Base-by-base conservation (phyloP, 2,113 vertebrate genomes). In the Syrmaticus mikado region DNA sequence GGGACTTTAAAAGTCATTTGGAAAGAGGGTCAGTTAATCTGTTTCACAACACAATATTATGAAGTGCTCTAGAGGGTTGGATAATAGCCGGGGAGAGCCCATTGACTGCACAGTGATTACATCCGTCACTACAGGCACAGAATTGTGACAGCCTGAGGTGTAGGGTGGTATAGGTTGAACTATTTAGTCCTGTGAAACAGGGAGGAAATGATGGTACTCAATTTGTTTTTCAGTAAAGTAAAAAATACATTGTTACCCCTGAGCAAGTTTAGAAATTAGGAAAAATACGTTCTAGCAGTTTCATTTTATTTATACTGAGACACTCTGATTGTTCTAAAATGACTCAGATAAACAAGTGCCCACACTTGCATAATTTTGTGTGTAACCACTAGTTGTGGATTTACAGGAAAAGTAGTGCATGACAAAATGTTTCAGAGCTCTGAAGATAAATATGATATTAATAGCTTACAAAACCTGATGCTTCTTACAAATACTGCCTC, bases 151-250 rank as follows among this genome's bases (percentile, higher is more conserved):
- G 43, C 36, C 38, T 57, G 43, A 83, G 62, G 43, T 91, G 82
- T 14, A 76, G 34, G 25, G 10, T 43, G 16, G 13, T 61, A 80
- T 1, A 4, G 6, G 86, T 94, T 82, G 28, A 91, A 85, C 28
- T n/a, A 71, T n/a, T 89, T 91, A 60, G 11, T 24, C 65, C 4
- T 70, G 41, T 80, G 68, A 86, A 92, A 67, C 10, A 71, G 66
- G 14, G 57, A 41, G 67, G 38, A 67, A 77, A 61, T 52, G 4
- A 71, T 7, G 87, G 11, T 30, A 79, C 71, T 91, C 11, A 81
- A 45, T 84, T 90, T 70, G n/a, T 87, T 87, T 82, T 77, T 64
- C 34, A 80, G 53, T 75, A 53, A 91, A 61, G 65, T 64, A 95
- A 91, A 10, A 87, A 85, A 46, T 40, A 60, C 0, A 2, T 72